phyloP scores from a whole-genome alignment of 2,113 vertebrate species.

The Aleadryas rufinucha region DNA sequence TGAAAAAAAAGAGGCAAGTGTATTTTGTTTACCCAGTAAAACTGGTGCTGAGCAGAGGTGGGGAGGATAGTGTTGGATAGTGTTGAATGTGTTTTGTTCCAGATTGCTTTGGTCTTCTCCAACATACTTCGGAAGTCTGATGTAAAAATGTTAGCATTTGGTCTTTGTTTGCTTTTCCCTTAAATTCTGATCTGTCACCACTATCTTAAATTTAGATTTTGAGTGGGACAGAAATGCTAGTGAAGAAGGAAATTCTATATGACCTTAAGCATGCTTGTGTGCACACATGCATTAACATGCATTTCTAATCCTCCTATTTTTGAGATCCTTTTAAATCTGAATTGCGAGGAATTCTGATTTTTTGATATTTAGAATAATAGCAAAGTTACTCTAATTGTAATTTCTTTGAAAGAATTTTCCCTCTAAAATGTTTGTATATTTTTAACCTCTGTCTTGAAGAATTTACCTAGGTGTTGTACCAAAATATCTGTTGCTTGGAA shows the following conservation, averaged over 20 bases:
- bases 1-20: not conserved
- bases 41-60: not conserved
- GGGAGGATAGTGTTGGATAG: not conserved
- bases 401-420: not conserved
- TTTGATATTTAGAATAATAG: not conserved
- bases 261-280: not conserved
- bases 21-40: not conserved
- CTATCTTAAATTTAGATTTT: not conserved
- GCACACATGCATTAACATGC: accelerated
- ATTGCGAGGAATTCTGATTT: not conserved
- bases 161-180: not conserved
- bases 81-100: not conserved
- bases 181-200: accelerated
- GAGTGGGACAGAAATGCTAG: not conserved
- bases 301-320: not conserved
- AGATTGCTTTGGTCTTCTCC: not conserved
- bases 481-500: not conserved
- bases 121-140: not conserved
- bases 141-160: not conserved
- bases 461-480: not conserved
- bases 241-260: not conserved
- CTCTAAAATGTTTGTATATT: not conserved
- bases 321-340: not conserved
- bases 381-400: not conserved
- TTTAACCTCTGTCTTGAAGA: not conserved